Conservation (phyloP, 1,140 invertebrate species). For the Drosophila nikananu region DNA sequence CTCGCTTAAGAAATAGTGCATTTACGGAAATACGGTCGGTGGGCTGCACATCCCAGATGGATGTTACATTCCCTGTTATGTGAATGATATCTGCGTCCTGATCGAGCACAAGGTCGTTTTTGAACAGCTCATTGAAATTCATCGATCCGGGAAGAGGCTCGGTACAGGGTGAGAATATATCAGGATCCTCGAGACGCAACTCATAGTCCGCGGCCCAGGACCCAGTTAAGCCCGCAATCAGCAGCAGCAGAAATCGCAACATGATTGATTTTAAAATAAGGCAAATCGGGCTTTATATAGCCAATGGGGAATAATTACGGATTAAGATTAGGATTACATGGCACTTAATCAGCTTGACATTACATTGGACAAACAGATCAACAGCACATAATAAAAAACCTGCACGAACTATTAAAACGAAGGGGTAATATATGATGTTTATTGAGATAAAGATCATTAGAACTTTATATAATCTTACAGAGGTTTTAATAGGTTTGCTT, state of each 20-base stretch:
- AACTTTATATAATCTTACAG: background rate
- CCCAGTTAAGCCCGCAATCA: slow-evolving; percentile 2
- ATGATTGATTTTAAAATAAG: slow-evolving; percentile 23
- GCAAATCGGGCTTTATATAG: slow-evolving; percentile 20
- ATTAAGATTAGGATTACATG: slow-evolving; percentile 5
- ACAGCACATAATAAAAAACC: background rate
- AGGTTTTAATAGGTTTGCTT: background rate
- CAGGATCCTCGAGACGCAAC: slow-evolving; percentile 51
- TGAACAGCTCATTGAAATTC: slow-evolving; percentile 11
- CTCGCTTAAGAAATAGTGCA: background rate
- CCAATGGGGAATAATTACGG: background rate
- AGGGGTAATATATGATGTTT: background rate
- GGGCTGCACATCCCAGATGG: slow-evolving; percentile 50
- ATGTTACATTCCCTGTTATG: slow-evolving; percentile 25
- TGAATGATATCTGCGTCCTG: slow-evolving; percentile 31
- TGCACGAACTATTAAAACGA: background rate
- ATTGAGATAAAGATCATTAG: background rate
- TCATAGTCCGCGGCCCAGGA: slow-evolving; percentile 43
- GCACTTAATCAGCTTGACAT: background rate
- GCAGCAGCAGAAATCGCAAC: slow-evolving; percentile 31
- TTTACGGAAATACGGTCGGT: slow-evolving; percentile 52
- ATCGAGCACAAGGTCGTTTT: slow-evolving; percentile 6
- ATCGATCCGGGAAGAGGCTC: slow-evolving; percentile 33
- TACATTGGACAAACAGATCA: background rate
- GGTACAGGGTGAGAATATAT: slow-evolving; percentile 45